Evolutionary conservation across 2,797 vertebrate species (phyloP), one percentile per base, ranked within the genome.

Genomic region (Saxicola maurus): DNA sequence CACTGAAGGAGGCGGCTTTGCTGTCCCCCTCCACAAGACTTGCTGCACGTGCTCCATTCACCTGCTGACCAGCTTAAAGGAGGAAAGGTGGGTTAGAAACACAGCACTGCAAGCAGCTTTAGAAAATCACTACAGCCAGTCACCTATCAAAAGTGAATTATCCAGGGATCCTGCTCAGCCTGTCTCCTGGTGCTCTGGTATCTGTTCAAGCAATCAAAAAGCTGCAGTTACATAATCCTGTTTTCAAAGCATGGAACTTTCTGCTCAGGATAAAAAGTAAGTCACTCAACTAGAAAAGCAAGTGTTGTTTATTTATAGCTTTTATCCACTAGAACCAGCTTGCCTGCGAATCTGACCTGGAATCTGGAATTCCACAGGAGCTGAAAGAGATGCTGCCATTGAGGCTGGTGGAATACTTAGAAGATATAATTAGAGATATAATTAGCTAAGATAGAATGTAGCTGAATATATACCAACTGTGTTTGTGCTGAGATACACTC

Each of bases 31-130:
- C 98, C 98, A 66, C 99, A 99, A 0, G 98, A 97, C 42, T 96
- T 97, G 92, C 98, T 99, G 96, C 99, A 99, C 0, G 75, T 2
- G 2, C 97, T 98, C 99, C 99, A 99, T 48, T 98, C 98, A 2
- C 98, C 98, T 5, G 97, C 92, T 10, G 94, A 97, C 99, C 99
- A 99, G 75, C 99, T 99, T 93, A 7, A 49, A 65, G 19, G 33
- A 91, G 80, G 90, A 77, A 85, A 64, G 4, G 8, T 18, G 19
- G 13, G 24, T 89, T 66, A 91, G 38, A 85, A 75, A 78, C 40
- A 64, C 57, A 49, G 59, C 8, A 78, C 30, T 38, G 40, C 38
- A 46, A 27, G 46, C 9, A 65, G n/a, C 37, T 85, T 31, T 30
- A 40, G 46, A 37, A 82, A 75, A 80, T 28, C 42, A 31, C 5